These are phyloP conservation scores for Scylla paramamosain DNA, from an alignment of 1,140 invertebrate species.

Conservation along the genomic window DNA sequence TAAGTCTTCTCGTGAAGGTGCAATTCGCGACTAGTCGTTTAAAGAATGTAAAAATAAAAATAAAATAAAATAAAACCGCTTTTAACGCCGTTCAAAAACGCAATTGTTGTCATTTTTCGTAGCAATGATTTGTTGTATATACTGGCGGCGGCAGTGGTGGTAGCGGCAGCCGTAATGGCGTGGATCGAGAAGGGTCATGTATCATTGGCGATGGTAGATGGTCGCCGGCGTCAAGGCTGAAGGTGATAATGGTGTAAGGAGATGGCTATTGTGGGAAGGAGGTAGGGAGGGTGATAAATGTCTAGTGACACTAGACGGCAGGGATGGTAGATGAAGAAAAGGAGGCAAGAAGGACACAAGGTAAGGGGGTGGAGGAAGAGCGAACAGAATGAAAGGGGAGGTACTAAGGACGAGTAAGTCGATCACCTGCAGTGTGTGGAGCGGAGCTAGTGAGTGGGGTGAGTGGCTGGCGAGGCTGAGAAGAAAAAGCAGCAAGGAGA, in stretches of 20 bases:
- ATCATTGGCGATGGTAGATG: constrained; percentile 9
- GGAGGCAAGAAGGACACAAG: not conserved
- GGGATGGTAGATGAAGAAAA: not conserved
- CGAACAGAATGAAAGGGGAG: too few species aligned
- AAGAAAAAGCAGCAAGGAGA: not conserved
- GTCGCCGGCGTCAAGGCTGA: not conserved
- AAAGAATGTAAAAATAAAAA: too few species aligned
- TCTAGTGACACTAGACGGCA: not conserved
- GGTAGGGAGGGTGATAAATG: not conserved
- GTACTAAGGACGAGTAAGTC: not conserved
- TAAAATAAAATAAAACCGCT: too few species aligned
- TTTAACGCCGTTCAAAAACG: too few species aligned
- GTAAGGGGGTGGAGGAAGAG: not conserved
- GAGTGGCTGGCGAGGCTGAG: not conserved
- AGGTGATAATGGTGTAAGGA: constrained; percentile 22
- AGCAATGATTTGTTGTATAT: not conserved
- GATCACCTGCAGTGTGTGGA: not conserved
- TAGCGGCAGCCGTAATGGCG: not conserved
- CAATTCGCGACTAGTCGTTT: too few species aligned
- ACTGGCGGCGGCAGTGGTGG: too few species aligned
- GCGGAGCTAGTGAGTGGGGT: not conserved
- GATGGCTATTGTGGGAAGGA: not conserved
- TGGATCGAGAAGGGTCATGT: not conserved
- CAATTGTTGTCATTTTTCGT: too few species aligned
- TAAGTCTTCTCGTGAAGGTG: too few species aligned